Base-by-base conservation (phyloP, 2,797 vertebrate species). In the Coreius guichenoti region DNA sequence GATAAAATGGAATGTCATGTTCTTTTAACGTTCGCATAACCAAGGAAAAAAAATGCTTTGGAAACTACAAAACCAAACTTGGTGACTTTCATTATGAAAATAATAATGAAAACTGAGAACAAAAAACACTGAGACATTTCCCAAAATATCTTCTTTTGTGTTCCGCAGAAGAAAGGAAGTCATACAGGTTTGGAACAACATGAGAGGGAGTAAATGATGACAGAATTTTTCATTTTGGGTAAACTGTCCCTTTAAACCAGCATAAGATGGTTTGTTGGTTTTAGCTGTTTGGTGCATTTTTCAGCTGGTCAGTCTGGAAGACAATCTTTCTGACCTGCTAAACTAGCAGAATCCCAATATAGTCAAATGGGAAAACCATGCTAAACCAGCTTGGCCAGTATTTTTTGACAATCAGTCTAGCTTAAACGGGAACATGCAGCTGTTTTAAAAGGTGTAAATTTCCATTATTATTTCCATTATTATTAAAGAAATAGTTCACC, bases 21-120 rank as follows among this genome's bases (percentile, higher is more conserved):
- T 63, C 2, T 2, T 29, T 14, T 13, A 13, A 26, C 2, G n/a
- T 29, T 26, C 5, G 1, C 51, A 56, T 8, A 1, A 56, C 5
- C n/a, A 61, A 14, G 5, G 5, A 19, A 49, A n/a, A n/a, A 5
- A 16, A 0, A 4, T 1, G 12, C 5, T 49, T 0, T 4, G 7
- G 6, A 7, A 39, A 7, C 36, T 39, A 39, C 36, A 39, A 39
- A 39, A 7, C 36, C 36, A 39, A 39, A 39, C 36, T 7, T 39
- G 36, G 6, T 8, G 36, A 43, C 39, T 43, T 43, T 43, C 39
- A 9, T 8, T 43, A 43, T 43, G 39, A 43, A 43, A 43, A 43
- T 8, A 43, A 33, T 3, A 3, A 33, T 33, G 33, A 33, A 33
- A 33, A 33, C 33, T 33, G 33, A 43, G 9, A 43, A 43, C 8